Evolutionary conservation across 1,140 invertebrate species (phyloP), one percentile per base, ranked within the genome.

Genomic region (Geopemphigus sp.): DNA sequence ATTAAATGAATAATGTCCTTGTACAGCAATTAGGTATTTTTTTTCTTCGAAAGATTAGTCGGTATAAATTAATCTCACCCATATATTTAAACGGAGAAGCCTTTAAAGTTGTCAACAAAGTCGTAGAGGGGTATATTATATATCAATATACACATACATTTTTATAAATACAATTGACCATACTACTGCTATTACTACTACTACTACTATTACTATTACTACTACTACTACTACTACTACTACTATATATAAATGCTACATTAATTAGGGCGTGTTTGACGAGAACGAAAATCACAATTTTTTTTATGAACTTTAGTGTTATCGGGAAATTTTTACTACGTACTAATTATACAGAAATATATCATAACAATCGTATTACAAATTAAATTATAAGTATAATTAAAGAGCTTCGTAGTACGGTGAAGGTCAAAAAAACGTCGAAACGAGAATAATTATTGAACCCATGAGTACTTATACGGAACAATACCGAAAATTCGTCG

Each of bases 31-130:
- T 68, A 53, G n/a, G 53, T 57, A 61, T 29, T 68, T 66, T 26
- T 53, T 80, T 63, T 12, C 47, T 68, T 80, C 12, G 8, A 68
- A 57, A 66, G 63, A 80, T 45, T 66, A 54, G 32, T 47, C 63
- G 24, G 26, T 80, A 80, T 80, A 80, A 80, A 70, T 80, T 66
- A 57, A 68, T 63, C 26, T 68, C 22, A 80, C 45, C 24, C 19
- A 22, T 45, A 61, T 26, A 19, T 19, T 53, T 11, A 24, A 26
- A 61, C 17, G 32, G 39, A 80, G 63, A 66, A 80, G 50, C 61
- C 61, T 15, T 63, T 63, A 39, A 2, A 59, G 1, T 29, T 29
- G 17, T 63, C 5, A 47, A 50, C 39, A 50, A 26, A 45, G 32
- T 47, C 14, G 10, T n/a, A 45, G 47, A 47, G 39, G 32, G 64